These are phyloP conservation scores for Dermochelys coriacea DNA, from an alignment of 2,797 vertebrate species.

Conservation along the genomic window DNA sequence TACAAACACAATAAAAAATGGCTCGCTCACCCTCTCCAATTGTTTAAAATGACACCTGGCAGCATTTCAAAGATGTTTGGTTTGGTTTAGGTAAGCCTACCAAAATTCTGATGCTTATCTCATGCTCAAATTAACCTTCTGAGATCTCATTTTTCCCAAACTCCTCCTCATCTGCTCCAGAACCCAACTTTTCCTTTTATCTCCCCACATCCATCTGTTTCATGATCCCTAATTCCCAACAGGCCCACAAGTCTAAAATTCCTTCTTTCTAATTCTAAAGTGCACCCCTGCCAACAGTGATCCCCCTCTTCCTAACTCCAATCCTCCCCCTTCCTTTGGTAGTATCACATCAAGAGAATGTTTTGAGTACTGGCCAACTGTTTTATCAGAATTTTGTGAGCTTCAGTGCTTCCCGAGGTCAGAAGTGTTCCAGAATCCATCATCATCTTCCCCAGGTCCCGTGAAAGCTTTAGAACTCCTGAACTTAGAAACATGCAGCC, in stretches of 20 bases:
- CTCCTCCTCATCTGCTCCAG: not conserved
- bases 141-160: not conserved
- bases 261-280: not conserved
- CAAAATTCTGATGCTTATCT: not conserved
- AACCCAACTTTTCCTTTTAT: not conserved
- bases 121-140: not conserved
- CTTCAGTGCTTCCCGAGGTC: not conserved
- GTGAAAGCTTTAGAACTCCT: not conserved
- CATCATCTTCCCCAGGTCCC: not conserved
- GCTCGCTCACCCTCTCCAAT: not conserved
- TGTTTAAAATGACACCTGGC: not conserved
- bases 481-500: rapidly evolving
- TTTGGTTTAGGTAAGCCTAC: not conserved
- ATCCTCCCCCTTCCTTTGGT: not conserved
- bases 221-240: not conserved
- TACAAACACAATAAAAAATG: not conserved
- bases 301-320: not conserved
- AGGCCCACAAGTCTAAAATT: not conserved
- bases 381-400: not conserved
- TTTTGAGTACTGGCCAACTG: not conserved
- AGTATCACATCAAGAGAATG: not conserved
- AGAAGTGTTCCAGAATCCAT: not conserved
- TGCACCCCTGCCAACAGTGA: rapidly evolving
- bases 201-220: not conserved
- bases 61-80: not conserved